A percentile compares a stretch with the other conserved stretches of the same genome.
phyloP scores from a whole-genome alignment of 2,113 vertebrate genomes.

The Dendropsophus ebraccatus region DNA sequence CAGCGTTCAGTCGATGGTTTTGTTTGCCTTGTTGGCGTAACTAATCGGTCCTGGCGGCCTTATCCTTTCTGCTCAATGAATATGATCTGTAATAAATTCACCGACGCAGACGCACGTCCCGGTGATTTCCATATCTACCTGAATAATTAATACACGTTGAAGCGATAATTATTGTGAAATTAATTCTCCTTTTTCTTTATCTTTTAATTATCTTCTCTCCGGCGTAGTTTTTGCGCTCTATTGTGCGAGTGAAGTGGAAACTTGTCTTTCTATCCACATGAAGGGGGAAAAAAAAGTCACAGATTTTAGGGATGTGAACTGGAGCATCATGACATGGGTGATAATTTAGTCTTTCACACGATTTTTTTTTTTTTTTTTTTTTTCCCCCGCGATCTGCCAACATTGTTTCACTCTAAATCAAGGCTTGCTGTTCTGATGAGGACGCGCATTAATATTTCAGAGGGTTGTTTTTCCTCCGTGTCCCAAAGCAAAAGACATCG shows the following conservation, averaged over 20 bases:
- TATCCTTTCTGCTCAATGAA: not conserved
- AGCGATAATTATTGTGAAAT: slow-evolving; percentile 6
- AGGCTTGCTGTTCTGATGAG: not conserved
- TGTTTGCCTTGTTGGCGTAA: not conserved
- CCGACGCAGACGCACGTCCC: not conserved
- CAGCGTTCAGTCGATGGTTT: not conserved
- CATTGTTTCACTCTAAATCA: slow-evolving; percentile 8
- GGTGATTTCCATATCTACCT: not conserved
- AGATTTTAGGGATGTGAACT: not conserved
- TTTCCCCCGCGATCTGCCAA: not conserved
- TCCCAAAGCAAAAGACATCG: not conserved
- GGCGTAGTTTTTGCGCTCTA: not conserved
- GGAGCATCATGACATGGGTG: not conserved
- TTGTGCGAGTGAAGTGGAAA: not conserved
- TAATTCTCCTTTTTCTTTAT: not conserved
- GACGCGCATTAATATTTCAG: slow-evolving; percentile 6
- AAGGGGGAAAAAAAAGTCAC: slow-evolving; percentile 5
- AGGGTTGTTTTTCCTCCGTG: not conserved
- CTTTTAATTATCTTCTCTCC: not conserved
- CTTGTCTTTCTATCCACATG: not conserved
- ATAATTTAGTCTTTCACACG: slow-evolving; percentile 22
- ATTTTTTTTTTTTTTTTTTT: not conserved
- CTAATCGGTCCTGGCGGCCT: not conserved
- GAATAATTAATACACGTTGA: slow-evolving; percentile 6
- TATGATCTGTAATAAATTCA: not conserved